A percentile compares a stretch with the other conserved stretches of the same genome.
Evolutionary conservation across 2,113 vertebrate genomes (phyloP).

Genomic region (Euleptes europaea): DNA sequence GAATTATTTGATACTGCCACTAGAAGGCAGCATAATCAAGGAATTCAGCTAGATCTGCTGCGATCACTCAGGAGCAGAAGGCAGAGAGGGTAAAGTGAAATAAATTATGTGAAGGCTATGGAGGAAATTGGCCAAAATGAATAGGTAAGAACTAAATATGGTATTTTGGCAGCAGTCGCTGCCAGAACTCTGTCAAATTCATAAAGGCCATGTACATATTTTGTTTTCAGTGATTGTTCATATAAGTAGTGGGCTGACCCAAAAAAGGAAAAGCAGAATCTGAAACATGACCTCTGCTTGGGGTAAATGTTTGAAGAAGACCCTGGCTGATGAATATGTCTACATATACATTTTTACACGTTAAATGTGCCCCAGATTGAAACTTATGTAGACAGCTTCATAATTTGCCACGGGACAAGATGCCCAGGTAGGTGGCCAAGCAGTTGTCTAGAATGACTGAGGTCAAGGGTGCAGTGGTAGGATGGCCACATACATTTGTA

Average conservation of each 20-base stretch:
- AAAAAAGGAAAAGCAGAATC: background rate
- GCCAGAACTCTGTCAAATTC: background rate
- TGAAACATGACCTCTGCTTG: background rate
- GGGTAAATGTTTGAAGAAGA: background rate
- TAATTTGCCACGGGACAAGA: background rate
- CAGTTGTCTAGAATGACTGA: background rate
- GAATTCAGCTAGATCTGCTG: background rate
- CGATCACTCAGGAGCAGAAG: background rate
- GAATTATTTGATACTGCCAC: background rate
- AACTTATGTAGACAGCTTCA: background rate
- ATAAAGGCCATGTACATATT: background rate
- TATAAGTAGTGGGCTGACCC: background rate
- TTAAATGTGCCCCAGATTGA: background rate
- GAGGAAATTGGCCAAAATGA: background rate
- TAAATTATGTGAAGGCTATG: background rate
- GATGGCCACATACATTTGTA: background rate
- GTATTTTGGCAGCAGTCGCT: background rate
- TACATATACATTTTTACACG: background rate
- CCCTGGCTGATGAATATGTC: background rate
- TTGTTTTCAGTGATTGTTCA: background rate
- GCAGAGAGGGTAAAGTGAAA: background rate
- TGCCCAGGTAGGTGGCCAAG: background rate
- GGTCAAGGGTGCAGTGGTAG: background rate
- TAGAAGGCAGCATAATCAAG: conserved; percentile 2
- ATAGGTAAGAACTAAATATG: background rate